Evolutionary conservation across 2,888 invertebrate genomes (phyloP).

Genomic region (Epinotia nisella): DNA sequence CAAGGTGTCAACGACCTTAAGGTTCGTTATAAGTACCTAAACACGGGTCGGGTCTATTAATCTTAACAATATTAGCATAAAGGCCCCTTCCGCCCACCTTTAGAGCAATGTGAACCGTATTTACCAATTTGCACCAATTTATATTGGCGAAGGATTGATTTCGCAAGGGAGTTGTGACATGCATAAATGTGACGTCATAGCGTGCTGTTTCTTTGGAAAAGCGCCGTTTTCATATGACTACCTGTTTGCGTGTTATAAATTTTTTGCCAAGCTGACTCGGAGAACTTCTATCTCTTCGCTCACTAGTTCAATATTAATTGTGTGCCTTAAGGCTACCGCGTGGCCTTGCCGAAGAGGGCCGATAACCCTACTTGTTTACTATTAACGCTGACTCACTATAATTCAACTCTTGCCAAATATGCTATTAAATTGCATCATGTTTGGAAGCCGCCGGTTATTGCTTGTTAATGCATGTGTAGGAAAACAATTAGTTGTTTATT

Average conservation of each 20-base stretch:
- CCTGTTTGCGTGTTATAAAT: background rate
- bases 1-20: conserved; percentile 36
- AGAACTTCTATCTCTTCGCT: too few species aligned
- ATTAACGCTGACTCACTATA: conserved; percentile 27
- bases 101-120: conserved; percentile 2
- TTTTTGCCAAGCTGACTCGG: too few species aligned
- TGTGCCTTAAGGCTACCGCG: background rate
- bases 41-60: conserved; percentile 32
- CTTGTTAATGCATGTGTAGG: conserved; percentile 11
- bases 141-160: conserved; percentile 1
- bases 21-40: conserved; percentile 31
- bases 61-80: conserved; percentile 35
- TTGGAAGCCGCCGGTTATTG: conserved; percentile 13
- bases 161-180: conserved; percentile 1
- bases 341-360: conserved; percentile 29
- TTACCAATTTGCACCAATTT: conserved; percentile 13
- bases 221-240: background rate
- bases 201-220: background rate
- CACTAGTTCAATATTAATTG: too few species aligned
- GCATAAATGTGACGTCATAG: background rate
- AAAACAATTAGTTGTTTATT: conserved; percentile 7
- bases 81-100: conserved; percentile 38
- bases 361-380: conserved; percentile 26
- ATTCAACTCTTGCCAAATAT: conserved; percentile 32
- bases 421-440: conserved; percentile 30